Evolutionary conservation across 2,113 vertebrate genomes (phyloP), one percentile per base, ranked within the genome.

Genomic region (Noctilio leporinus): DNA sequence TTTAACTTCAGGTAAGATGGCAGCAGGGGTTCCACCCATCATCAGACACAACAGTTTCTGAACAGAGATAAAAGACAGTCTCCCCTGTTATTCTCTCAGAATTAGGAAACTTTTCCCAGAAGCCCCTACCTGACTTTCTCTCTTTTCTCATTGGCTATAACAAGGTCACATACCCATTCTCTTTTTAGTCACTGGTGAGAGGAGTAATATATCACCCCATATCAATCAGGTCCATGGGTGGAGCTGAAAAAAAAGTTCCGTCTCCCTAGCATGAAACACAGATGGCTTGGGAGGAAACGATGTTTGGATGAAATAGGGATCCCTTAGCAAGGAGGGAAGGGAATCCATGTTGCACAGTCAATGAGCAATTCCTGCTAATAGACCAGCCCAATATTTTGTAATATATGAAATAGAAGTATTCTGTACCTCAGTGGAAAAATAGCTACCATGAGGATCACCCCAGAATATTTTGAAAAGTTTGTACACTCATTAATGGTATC

Each of bases 381-480:
- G 43, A 78, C 35, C 20, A 64, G 53, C 30, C 30, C 10, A 53
- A 15, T 83, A 26, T 78, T 92, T 77, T 89, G 78, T 16, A 72
- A 78, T 78, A 55, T 78, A 7, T 85, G 78, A 55, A 65, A 43
- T 40, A 43, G 43, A 67, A 73, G 40, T 75, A 35, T 65, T 73
- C 28, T 47, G 51, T 49, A 70, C 30, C 62, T 49, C 64, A 51
- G 9, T 72, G 24, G 51, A 93, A 88, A 89, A 59, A 75, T 12
- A 92, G 55, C 15, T 72, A 70, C 33, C 12, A 81, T 72, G 28
- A 81, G 81, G 43, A 10, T 45, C 43, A 78, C 40, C 14, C 33
- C 43, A 86, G 75, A 86, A 75, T 82, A 69, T 75, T 86, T 96
- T 67, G 16, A 83, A 92, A 93, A 81, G 10, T 82, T 33, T 83